Conservation (phyloP, 2,888 invertebrate species). For the Cynaeus angustus region DNA sequence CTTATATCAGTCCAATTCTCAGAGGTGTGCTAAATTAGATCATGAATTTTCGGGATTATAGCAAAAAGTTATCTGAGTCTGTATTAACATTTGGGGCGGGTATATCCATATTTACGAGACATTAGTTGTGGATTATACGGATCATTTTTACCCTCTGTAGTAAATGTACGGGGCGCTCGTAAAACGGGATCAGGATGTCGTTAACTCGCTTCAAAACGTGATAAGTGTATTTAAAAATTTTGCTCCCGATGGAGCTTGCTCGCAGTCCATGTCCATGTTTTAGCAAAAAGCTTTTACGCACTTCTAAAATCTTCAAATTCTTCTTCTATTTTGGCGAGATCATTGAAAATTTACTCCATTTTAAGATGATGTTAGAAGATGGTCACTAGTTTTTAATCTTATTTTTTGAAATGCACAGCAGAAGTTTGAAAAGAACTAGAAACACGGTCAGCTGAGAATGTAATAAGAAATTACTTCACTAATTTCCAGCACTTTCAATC, state of each 20-base stretch:
- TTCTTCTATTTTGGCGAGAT: too few species aligned
- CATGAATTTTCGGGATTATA: conserved; percentile 67
- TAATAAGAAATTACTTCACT: too few species aligned
- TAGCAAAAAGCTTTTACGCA: too few species aligned
- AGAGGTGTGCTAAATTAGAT: conserved; percentile 66
- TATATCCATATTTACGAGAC: conserved; percentile 58
- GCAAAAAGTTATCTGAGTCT: conserved; percentile 63
- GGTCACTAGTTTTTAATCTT: too few species aligned
- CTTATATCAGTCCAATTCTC: conserved; percentile 63
- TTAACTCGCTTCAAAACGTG: conserved; percentile 46
- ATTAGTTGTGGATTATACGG: conserved; percentile 55
- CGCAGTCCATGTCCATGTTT: too few species aligned
- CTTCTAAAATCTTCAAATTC: too few species aligned
- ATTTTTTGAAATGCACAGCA: too few species aligned
- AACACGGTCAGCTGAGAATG: too few species aligned
- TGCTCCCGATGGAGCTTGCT: background rate
- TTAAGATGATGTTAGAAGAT: too few species aligned
- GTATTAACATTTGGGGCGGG: conserved; percentile 60
- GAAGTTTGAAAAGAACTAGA: too few species aligned
- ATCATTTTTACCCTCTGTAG: conserved; percentile 55
- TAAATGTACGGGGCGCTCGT: conserved; percentile 47
- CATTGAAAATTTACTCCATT: too few species aligned
- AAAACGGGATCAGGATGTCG: conserved; percentile 49
- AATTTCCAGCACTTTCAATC: background rate
- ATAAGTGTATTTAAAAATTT: conserved; percentile 43